A percentile compares a stretch with the other conserved stretches of the same genome.
These are phyloP conservation scores for Aphelenchoides avenae DNA, from an alignment of 1,140 invertebrate species.

Conservation along the genomic window DNA sequence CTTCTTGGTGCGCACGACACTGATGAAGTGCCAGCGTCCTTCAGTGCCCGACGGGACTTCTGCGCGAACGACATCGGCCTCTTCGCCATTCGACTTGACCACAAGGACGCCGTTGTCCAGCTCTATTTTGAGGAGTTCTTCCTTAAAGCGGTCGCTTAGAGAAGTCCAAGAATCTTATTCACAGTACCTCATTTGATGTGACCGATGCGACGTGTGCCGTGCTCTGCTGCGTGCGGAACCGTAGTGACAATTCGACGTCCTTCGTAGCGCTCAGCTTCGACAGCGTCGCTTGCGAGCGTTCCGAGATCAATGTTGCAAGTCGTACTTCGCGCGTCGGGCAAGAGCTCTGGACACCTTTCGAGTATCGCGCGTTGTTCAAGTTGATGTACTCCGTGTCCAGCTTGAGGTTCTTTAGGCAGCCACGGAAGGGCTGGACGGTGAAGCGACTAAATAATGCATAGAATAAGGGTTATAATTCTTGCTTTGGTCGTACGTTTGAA, in stretches of 20 bases:
- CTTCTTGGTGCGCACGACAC: conserved; percentile 17
- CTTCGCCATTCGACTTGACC: conserved; percentile 10
- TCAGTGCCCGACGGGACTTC: conserved; percentile 60
- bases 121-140: conserved; percentile 60
- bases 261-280: conserved; percentile 54
- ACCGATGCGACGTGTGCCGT: conserved; percentile 69
- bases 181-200: conserved; percentile 8
- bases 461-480: conserved; percentile 5
- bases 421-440: conserved; percentile 74
- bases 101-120: too few species aligned
- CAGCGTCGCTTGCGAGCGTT: conserved; percentile 59
- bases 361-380: conserved; percentile 71
- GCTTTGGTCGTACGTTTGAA: conserved; percentile 38
- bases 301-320: conserved; percentile 60
- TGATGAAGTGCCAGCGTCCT: conserved; percentile 63
- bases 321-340: conserved; percentile 73
- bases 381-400: conserved; percentile 73
- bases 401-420: conserved; percentile 80
- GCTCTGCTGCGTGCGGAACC: conserved; percentile 80
- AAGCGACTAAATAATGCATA: conserved; percentile 56
- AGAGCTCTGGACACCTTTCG: conserved; percentile 73
- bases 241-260: conserved; percentile 72
- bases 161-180: too few species aligned
- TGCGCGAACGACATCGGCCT: conserved; percentile 26
- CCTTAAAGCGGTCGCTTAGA: conserved; percentile 12